Base-by-base conservation (phyloP, 2,113 vertebrate species). In the Pavo muticus region DNA sequence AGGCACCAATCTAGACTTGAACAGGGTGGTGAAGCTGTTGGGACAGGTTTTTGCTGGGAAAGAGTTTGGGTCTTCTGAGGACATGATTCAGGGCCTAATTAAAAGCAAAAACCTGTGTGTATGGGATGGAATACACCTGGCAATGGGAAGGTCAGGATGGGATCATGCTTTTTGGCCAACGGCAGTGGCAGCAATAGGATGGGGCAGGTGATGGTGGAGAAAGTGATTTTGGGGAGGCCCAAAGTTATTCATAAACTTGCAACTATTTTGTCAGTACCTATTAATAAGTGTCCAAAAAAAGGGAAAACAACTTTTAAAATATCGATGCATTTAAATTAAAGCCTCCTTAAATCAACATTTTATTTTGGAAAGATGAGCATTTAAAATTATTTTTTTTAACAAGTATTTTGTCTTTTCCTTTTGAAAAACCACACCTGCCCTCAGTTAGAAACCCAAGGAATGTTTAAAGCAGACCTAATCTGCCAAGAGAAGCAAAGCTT, bases 31-130 rank as follows among this genome's bases (percentile, higher is more conserved):
- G n/a, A 87, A 60, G 39, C 54, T 89, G 91, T 44, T 0, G 0
- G 87, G 75, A 50, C 71, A 91, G 16, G 89, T 89, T 94, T 94
- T 93, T 65, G 14, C 32, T 3, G 3, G 59, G 63, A 75, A 78
- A 54, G 1, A 14, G 9, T 50, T 77, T 91, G 0, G 1, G 32
- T 39, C 25, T 90, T 77, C 48, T 73, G 50, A 76, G 80, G 50
- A 17, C 48, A 29, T 90, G 78, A 69, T 32, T 87, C 48, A 91
- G 72, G 47, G 8, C 14, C 11, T 24, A 54, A 0, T 32, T 44
- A n/a, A 57, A 71, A 79, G 59, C 24, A 11, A 39, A 87, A 68
- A 50, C 16, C 39, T 12, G 1, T 4, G 40, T 52, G 37, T 2
- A 2, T 52, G 74, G 18, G 39, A 40, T 1, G 3, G 39, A 40